A percentile compares a stretch with the other conserved stretches of the same genome.
These are phyloP conservation scores for Megaceryle alcyon DNA, from an alignment of 2,797 vertebrate species.

Conservation along the genomic window DNA sequence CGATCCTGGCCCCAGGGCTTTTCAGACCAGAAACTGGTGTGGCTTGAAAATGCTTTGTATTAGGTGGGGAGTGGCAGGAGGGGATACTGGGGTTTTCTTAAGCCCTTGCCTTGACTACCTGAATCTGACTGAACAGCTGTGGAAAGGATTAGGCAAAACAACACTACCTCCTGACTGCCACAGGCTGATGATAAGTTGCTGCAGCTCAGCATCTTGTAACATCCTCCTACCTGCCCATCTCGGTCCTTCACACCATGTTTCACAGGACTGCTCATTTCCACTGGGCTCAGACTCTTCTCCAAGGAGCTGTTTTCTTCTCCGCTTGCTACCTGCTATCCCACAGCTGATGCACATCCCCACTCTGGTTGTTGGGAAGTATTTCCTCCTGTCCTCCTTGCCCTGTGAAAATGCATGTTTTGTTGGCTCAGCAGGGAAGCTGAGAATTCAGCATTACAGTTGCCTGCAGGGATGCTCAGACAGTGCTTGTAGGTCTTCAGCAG, in stretches of 20 bases:
- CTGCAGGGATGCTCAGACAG: background rate
- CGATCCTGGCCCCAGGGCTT: background rate
- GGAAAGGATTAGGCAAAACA: background rate
- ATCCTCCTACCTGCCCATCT: background rate
- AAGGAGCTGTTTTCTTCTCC: background rate
- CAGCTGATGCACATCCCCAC: background rate
- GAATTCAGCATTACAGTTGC: accelerated
- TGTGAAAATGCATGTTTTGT: background rate
- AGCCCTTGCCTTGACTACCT: background rate
- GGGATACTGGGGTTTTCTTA: background rate
- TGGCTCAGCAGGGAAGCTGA: background rate
- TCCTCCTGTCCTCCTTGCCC: background rate
- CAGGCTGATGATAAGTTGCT: background rate
- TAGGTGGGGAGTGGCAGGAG: background rate
- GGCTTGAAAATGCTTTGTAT: background rate
- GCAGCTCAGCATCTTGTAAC: background rate
- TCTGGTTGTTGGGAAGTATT: background rate
- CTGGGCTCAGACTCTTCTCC: background rate
- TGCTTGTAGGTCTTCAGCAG: accelerated
- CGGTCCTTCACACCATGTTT: accelerated
- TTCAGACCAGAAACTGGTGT: background rate
- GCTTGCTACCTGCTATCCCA: background rate
- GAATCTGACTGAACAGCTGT: background rate
- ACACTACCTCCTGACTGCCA: background rate
- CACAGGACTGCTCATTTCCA: accelerated